Evolutionary conservation across 2,888 invertebrate genomes (phyloP).

Genomic region (Plebejus anna): DNA sequence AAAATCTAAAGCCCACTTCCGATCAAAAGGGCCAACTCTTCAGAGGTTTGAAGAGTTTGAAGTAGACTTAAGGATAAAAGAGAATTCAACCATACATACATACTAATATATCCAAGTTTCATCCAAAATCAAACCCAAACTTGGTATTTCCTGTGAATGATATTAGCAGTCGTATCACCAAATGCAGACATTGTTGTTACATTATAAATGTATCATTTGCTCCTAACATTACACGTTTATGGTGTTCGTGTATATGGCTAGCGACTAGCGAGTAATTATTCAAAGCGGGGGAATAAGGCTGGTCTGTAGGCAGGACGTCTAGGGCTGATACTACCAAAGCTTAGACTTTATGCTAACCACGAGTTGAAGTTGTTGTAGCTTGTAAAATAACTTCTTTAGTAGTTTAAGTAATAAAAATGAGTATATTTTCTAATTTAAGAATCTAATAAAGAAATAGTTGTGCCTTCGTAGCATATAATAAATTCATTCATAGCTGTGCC

Average conservation of each 20-base stretch:
- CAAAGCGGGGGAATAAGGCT: slow-evolving; percentile 39
- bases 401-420: not conserved
- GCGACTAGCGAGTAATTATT: slow-evolving; percentile 54
- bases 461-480: too few species aligned
- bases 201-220: slow-evolving; percentile 21
- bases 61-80: too few species aligned
- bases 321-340: slow-evolving; percentile 38
- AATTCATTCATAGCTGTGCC: not conserved
- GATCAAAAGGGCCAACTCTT: too few species aligned
- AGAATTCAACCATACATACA: not conserved
- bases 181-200: not conserved
- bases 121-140: not conserved
- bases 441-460: too few species aligned
- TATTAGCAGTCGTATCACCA: not conserved
- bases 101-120: not conserved
- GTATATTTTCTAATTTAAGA: too few species aligned
- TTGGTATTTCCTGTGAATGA: not conserved
- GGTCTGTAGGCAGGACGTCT: slow-evolving; percentile 33
- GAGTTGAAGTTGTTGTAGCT: too few species aligned
- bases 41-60: too few species aligned
- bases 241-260: slow-evolving; percentile 40
- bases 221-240: not conserved
- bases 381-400: too few species aligned
- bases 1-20: too few species aligned
- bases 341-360: not conserved